Conservation (phyloP, 2,888 invertebrate species). For the Aradus depressus region DNA sequence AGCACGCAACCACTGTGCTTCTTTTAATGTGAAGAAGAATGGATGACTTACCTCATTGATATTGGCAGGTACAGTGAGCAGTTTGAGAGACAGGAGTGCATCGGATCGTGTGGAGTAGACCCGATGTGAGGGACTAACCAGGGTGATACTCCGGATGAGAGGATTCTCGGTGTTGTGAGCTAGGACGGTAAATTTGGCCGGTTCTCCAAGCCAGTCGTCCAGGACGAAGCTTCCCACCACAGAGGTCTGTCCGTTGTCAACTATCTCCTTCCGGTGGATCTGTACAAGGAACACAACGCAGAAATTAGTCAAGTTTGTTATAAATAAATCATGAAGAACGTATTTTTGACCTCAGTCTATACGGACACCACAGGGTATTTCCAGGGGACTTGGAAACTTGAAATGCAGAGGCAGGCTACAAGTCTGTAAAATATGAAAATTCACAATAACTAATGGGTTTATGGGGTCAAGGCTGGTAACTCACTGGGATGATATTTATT, state of each 20-base stretch:
- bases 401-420: too few species aligned
- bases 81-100: conserved; percentile 41
- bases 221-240: conserved; percentile 45
- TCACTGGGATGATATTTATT: too few species aligned
- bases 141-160: conserved; percentile 40
- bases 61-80: conserved; percentile 41
- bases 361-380: too few species aligned
- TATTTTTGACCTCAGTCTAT: too few species aligned
- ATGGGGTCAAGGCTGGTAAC: too few species aligned
- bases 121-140: conserved; percentile 43
- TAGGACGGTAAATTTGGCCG: conserved; percentile 43
- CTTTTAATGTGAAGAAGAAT: background rate
- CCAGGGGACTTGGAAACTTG: too few species aligned
- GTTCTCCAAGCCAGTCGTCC: conserved; percentile 43
- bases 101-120: conserved; percentile 41
- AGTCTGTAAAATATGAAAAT: too few species aligned
- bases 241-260: conserved; percentile 40
- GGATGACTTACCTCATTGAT: conserved; percentile 40
- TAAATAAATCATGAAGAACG: too few species aligned
- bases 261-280: conserved; percentile 42
- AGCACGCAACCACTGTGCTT: background rate
- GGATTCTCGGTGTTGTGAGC: conserved; percentile 44
- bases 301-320: background rate
- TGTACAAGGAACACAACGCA: conserved; percentile 29
- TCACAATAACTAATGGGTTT: too few species aligned